A percentile compares a stretch with the other conserved stretches of the same genome.
phyloP scores from a whole-genome alignment of 1,140 invertebrate genomes.

The Megalonaias nervosa region DNA sequence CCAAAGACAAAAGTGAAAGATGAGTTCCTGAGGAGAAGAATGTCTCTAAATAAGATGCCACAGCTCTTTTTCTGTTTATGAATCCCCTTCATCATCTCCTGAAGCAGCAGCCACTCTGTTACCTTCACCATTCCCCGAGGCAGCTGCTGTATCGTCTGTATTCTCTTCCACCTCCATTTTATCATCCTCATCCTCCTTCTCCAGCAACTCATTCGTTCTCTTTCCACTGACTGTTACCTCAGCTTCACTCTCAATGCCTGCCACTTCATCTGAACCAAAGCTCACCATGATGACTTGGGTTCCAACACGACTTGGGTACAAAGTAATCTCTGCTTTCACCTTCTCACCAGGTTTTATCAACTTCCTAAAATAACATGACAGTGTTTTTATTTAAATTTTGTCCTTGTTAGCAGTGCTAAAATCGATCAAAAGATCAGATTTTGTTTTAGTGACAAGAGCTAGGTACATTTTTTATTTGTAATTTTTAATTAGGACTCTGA shows the following conservation, averaged over 20 bases:
- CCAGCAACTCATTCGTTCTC: constrained; percentile 21
- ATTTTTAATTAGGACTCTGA: not conserved
- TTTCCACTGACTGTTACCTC: constrained; percentile 24
- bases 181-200: not conserved
- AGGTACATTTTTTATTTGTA: not conserved
- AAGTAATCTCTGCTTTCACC: constrained; percentile 14
- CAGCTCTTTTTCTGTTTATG: too few relatives aligned
- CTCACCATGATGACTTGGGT: constrained; percentile 18
- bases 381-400: not conserved
- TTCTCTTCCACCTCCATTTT: not conserved
- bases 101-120: not conserved
- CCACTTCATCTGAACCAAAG: constrained; percentile 27
- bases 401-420: not conserved
- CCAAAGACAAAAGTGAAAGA: too few relatives aligned
- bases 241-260: constrained; percentile 16
- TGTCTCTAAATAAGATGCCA: too few relatives aligned
- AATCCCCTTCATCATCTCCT: not conserved
- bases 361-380: constrained; percentile 22
- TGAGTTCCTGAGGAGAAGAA: too few relatives aligned
- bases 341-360: constrained; percentile 31
- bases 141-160: not conserved
- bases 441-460: not conserved
- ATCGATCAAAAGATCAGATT: not conserved
- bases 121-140: not conserved
- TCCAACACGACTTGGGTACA: constrained; percentile 24